Conservation (phyloP, 1,140 invertebrate genomes). For the Caerostris extrusa region DNA sequence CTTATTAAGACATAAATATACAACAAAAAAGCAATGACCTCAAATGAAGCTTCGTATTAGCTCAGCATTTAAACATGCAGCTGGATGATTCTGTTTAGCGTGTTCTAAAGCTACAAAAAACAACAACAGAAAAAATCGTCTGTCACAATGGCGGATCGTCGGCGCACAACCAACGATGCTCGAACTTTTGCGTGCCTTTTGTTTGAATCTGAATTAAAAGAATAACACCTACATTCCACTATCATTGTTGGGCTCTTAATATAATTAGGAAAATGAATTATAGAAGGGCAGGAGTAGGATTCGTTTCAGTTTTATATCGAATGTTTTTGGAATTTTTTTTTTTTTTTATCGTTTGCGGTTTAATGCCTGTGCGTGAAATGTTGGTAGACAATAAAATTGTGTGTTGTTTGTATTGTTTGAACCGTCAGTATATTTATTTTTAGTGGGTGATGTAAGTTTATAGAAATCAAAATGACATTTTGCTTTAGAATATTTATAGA, state of each 20-base stretch:
- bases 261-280: constrained; percentile 52
- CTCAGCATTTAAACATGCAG: constrained; percentile 31
- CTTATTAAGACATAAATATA: constrained; percentile 38
- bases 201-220: constrained; percentile 36
- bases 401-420: constrained; percentile 41
- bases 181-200: neutral
- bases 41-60: constrained; percentile 36
- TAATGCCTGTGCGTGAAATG: constrained; percentile 22
- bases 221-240: constrained; percentile 29
- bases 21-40: neutral
- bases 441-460: constrained; percentile 35
- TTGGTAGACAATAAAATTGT: neutral
- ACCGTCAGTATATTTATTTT: constrained; percentile 26
- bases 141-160: constrained; percentile 24
- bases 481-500: neutral
- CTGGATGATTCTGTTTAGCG: constrained; percentile 39
- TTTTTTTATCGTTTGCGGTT: constrained; percentile 22
- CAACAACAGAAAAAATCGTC: constrained; percentile 4
- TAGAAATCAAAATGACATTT: constrained; percentile 32
- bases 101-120: neutral
- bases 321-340: constrained; percentile 31
- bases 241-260: neutral
- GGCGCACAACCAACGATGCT: constrained; percentile 16
- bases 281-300: constrained; percentile 28
- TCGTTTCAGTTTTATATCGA: constrained; percentile 21